Evolutionary conservation across 2,113 vertebrate species (phyloP).

Genomic region (Hemibagrus wyckioides): DNA sequence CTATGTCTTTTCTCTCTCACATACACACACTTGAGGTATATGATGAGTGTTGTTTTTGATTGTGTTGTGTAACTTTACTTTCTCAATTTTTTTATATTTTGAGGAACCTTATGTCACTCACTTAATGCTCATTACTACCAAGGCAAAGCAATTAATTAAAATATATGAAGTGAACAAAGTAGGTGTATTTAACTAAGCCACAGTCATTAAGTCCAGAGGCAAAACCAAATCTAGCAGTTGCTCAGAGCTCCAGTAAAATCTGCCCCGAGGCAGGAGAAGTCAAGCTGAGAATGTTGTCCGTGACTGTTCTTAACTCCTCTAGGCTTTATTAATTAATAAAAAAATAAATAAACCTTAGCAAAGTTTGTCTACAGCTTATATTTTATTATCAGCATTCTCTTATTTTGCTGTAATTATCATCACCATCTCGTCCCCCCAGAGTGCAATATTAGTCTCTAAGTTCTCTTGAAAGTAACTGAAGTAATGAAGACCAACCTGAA

Average conservation of each 20-base stretch:
- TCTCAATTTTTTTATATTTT: too few relatives aligned
- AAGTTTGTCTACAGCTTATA: background rate
- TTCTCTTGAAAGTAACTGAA: background rate
- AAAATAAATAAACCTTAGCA: background rate
- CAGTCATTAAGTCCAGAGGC: background rate
- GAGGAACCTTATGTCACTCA: too few relatives aligned
- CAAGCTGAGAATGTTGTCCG: background rate
- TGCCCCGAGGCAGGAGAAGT: background rate
- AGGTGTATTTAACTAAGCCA: too few relatives aligned
- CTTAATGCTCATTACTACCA: background rate
- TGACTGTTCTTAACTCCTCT: background rate
- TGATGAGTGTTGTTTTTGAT: conserved; percentile 34
- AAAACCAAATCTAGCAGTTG: background rate
- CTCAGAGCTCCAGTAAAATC: background rate
- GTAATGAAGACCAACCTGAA: background rate
- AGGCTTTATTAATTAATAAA: background rate
- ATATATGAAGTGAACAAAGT: background rate
- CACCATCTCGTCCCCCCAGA: too few relatives aligned
- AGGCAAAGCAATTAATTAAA: background rate
- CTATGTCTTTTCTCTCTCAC: background rate
- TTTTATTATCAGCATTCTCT: background rate
- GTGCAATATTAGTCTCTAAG: background rate
- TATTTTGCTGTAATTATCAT: background rate
- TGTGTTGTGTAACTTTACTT: conserved; percentile 43
- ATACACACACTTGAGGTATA: conserved; percentile 30